These are phyloP conservation scores for Zosterops hypoxanthus DNA, from an alignment of 2,113 vertebrate species.

Conservation along the genomic window DNA sequence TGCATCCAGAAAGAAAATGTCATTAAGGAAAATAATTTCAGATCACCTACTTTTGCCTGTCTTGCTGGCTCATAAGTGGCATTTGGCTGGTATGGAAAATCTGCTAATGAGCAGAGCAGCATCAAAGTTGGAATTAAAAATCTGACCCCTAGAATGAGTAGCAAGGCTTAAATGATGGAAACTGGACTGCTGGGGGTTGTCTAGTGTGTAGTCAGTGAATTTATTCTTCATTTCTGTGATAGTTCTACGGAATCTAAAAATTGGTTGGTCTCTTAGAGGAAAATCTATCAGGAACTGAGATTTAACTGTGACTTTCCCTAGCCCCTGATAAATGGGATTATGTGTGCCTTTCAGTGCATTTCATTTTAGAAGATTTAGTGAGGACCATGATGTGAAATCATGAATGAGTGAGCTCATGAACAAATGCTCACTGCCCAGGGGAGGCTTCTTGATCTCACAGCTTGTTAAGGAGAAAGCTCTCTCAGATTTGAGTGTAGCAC, in stretches of 20 bases:
- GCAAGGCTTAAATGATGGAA: background rate
- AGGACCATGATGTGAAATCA: background rate
- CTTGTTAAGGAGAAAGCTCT: background rate
- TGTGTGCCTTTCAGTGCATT: background rate
- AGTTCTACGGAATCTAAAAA: background rate
- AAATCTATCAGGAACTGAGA: background rate
- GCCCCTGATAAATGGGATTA: background rate
- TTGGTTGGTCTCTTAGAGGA: background rate
- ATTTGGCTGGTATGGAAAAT: background rate
- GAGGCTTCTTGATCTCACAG: background rate
- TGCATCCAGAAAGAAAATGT: conserved; percentile 17
- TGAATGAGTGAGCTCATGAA: background rate
- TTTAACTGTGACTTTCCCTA: background rate
- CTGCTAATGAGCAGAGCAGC: background rate
- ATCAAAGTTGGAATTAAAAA: background rate
- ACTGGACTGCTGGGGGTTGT: background rate
- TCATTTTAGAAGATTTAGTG: background rate
- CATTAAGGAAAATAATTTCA: conserved; percentile 13
- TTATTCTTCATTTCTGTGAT: background rate
- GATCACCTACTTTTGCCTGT: background rate
- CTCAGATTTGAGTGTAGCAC: background rate
- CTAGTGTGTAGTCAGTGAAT: background rate
- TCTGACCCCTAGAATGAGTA: background rate
- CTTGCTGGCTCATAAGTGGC: background rate
- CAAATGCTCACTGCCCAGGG: background rate